phyloP scores from a whole-genome alignment of 2,113 vertebrate species.

The Rhinoderma darwinii region DNA sequence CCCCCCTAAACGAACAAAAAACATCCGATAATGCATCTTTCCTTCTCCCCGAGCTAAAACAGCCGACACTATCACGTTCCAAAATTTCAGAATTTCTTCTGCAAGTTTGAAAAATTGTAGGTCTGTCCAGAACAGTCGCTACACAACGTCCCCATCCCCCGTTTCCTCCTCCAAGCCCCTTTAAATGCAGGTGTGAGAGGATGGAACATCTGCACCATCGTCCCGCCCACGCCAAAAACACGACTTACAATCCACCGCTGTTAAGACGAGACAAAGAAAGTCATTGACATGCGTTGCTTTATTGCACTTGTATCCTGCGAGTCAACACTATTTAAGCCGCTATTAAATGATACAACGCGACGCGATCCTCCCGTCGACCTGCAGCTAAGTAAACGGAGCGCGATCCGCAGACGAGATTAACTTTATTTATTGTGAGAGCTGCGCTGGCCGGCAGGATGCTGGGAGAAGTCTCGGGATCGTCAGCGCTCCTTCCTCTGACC shows the following conservation, averaged over 20 bases:
- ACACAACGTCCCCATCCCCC: neutral
- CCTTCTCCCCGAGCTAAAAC: neutral
- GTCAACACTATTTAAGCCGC: neutral
- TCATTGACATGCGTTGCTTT: neutral
- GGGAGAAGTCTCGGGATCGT: neutral
- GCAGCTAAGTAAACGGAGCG: slow-evolving; percentile 21
- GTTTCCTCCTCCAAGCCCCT: neutral
- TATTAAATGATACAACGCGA: neutral
- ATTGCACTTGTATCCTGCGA: slow-evolving; percentile 6
- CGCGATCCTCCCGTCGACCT: neutral
- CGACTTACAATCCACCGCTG: neutral
- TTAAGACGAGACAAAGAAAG: neutral
- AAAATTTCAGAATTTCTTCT: neutral
- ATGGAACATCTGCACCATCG: neutral
- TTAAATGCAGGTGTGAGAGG: slow-evolving; percentile 11
- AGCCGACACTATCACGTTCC: neutral
- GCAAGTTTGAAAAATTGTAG: neutral
- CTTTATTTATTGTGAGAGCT: neutral
- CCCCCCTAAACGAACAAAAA: neutral
- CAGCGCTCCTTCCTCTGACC: slow-evolving; percentile 15
- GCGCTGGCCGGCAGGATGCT: neutral
- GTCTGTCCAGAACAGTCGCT: neutral
- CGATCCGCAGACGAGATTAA: neutral
- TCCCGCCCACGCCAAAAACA: neutral
- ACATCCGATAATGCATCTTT: neutral